Conservation (phyloP, 2,888 invertebrate species). For the Dexiosoma caninum region DNA sequence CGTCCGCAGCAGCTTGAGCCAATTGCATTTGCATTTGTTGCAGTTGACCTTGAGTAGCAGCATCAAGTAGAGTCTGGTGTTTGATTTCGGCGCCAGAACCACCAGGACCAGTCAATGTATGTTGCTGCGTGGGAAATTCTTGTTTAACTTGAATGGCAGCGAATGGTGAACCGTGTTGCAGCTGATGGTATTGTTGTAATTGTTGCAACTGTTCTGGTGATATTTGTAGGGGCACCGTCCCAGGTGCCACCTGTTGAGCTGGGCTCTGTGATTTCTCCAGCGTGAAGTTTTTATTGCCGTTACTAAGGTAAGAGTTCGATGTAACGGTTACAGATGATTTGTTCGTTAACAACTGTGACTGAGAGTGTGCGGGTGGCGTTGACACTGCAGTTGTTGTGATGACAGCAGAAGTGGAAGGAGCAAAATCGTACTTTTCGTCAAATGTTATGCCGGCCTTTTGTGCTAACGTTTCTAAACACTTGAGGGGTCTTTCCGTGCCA, state of each 20-base stretch:
- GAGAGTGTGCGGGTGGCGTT: constrained; percentile 30
- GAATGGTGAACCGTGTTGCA: constrained; percentile 80
- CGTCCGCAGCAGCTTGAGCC: constrained; percentile 71
- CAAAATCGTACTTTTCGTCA: constrained; percentile 86
- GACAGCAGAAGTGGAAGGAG: constrained; percentile 75
- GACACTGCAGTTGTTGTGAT: constrained; percentile 66
- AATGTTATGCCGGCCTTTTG: constrained; percentile 86
- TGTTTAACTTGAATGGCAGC: constrained; percentile 77
- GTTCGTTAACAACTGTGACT: constrained; percentile 26
- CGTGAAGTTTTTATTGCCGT: constrained; percentile 57
- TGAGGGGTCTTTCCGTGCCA: constrained; percentile 79
- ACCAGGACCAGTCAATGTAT: constrained; percentile 64
- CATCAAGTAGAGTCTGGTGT: constrained; percentile 77
- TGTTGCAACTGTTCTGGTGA: constrained; percentile 80
- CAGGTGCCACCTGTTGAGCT: constrained; percentile 77
- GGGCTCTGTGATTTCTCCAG: constrained; percentile 82
- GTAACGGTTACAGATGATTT: constrained; percentile 26
- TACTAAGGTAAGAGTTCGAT: constrained; percentile 10
- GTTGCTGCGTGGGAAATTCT: constrained; percentile 72
- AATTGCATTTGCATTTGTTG: constrained; percentile 78
- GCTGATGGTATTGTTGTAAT: constrained; percentile 80
- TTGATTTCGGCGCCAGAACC: constrained; percentile 69
- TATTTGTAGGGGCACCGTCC: constrained; percentile 76
- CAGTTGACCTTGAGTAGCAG: constrained; percentile 78
- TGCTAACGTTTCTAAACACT: constrained; percentile 85